Evolutionary conservation across 2,888 invertebrate genomes (phyloP).

Genomic region (Tromatobia lineatoria): DNA sequence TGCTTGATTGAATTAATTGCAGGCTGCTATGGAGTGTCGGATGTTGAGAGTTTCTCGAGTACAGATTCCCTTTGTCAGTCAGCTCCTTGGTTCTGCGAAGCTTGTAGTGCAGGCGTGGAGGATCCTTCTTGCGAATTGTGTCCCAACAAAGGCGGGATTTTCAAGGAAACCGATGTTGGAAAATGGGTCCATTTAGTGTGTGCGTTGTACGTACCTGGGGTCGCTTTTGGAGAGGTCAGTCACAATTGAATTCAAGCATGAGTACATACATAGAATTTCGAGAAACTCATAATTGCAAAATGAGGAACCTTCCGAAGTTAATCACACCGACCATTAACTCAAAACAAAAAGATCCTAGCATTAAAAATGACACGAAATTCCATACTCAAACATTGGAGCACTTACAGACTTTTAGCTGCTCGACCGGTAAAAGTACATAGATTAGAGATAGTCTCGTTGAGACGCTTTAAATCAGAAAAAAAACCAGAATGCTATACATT

Average conservation of each 20-base stretch:
- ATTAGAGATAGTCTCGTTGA: no score
- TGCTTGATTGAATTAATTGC: constrained; percentile 33
- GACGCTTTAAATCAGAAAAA: no score
- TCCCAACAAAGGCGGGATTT: constrained; percentile 96
- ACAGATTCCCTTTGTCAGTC: constrained; percentile 98
- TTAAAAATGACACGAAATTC: no score
- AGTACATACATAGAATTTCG: no score
- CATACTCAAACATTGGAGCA: no score
- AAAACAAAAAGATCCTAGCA: no score
- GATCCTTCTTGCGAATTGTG: constrained; percentile 98
- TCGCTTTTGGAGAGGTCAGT: constrained; percentile 96
- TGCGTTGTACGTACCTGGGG: constrained; percentile 98
- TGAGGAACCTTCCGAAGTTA: no score
- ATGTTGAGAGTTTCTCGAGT: constrained; percentile 95
- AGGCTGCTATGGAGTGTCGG: constrained; percentile 98
- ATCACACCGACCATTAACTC: no score
- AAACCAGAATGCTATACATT: no score
- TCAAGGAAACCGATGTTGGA: constrained; percentile 98
- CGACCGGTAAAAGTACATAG: no score
- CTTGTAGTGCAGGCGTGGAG: constrained; percentile 96
- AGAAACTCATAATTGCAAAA: no score
- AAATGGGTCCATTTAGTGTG: constrained; percentile 99
- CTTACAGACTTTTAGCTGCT: no score
- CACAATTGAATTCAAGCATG: background rate
- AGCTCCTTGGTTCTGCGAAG: constrained; percentile 99